Evolutionary conservation across 2,113 vertebrate species (phyloP), one percentile per base, ranked within the genome.

Genomic region (Saguinus imperator): DNA sequence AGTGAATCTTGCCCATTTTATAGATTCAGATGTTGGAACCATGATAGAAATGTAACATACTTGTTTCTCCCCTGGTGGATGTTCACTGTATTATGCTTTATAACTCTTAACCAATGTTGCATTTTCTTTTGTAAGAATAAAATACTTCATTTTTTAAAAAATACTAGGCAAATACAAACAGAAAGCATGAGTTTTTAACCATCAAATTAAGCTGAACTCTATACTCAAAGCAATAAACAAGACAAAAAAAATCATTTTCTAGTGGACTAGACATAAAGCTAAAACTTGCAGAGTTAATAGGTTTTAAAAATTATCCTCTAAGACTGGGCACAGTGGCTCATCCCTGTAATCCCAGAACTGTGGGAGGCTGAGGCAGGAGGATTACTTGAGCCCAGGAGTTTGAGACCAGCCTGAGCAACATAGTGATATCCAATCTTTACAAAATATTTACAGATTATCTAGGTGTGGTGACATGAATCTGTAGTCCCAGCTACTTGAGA

Each of bases 111-210:
- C 58, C 80, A 6, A 64, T 6, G 87, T 10, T 40, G 13, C 37
- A 48, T 83, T 84, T 97, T 84, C 29, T 88, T 57, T 64, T 55
- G 48, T 82, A 82, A 89, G 94, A 25, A 81, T 45, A 83, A 94
- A 76, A 73, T 87, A 16, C 13, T 94, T 37, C 32, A 96, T 91
- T 91, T 17, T 17, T 12, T 10, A 1, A 45, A 57, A 84, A 58
- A 43, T 80, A 68, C 16, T 16, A 29, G 72, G 20, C 32, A 79
- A 76, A 37, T 79, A 57, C 4, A 66, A 37, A 93, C 66, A 58
- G 37, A 89, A 89, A 68, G 50, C 32, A 25, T 45, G 61, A 48
- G 37, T 80, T 76, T 89, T 95, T 50, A 83, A 83, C 45, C 21
- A 68, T 66, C 27, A 94, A 32, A 55, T 83, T 87, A 75, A 81